phyloP scores from a whole-genome alignment of 2,888 invertebrate genomes.

The Athalia circularis region DNA sequence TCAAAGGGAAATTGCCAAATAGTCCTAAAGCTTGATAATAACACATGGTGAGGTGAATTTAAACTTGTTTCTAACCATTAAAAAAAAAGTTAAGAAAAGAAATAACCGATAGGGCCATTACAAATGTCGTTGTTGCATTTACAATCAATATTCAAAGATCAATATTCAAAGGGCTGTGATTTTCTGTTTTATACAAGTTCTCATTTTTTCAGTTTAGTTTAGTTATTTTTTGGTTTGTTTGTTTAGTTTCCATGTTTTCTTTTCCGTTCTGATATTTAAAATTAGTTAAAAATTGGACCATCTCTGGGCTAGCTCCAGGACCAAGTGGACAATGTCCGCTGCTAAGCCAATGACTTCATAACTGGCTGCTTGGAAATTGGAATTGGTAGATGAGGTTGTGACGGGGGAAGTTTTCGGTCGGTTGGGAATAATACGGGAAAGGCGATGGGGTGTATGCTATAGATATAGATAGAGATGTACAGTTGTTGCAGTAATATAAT shows the following conservation, averaged over 20 bases:
- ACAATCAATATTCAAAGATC: not conserved
- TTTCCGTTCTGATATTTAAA: constrained; percentile 40
- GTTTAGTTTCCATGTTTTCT: constrained; percentile 3
- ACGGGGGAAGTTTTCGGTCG: constrained; percentile 26
- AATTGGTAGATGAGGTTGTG: constrained; percentile 59
- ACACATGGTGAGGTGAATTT: constrained; percentile 2
- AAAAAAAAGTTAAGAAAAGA: too few relatives aligned
- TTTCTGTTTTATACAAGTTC: not conserved
- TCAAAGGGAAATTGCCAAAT: not conserved
- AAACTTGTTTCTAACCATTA: not conserved
- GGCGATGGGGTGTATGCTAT: constrained; percentile 45
- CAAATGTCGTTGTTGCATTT: constrained; percentile 1
- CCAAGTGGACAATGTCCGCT: constrained; percentile 37
- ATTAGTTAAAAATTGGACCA: constrained; percentile 34
- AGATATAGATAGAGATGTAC: constrained; percentile 65
- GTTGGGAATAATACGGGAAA: constrained; percentile 46
- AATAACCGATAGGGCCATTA: too few relatives aligned
- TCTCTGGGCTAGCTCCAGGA: constrained; percentile 33
- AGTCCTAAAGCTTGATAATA: constrained; percentile 2
- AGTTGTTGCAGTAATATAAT: constrained; percentile 73
- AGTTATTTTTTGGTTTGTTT: not conserved
- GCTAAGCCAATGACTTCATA: constrained; percentile 64
- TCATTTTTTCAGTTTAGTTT: not conserved
- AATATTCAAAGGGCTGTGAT: not conserved
- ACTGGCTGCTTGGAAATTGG: constrained; percentile 63